Evolutionary conservation across 2,888 invertebrate genomes (phyloP).

Genomic region (Drosophila paramelanica): DNA sequence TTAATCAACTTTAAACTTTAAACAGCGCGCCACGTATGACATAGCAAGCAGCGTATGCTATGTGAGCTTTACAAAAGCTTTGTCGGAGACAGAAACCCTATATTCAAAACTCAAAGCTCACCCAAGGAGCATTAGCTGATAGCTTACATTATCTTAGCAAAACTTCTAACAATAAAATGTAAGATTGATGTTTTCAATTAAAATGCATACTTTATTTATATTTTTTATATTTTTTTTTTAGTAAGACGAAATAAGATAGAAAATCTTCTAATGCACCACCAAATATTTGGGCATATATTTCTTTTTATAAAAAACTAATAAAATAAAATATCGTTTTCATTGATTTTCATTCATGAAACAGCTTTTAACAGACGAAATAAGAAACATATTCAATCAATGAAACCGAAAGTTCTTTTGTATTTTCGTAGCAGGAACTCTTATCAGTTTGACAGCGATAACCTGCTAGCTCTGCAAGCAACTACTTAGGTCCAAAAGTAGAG

Average conservation of each 20-base stretch:
- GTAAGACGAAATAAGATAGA: too few relatives aligned
- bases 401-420: slow-evolving; percentile 64
- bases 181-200: too few relatives aligned
- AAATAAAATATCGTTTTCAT: neutral
- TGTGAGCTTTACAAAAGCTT: neutral
- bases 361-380: neutral
- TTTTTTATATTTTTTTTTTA: too few relatives aligned
- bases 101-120: neutral
- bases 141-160: neutral
- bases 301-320: neutral
- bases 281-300: too few relatives aligned
- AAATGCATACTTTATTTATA: too few relatives aligned
- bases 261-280: too few relatives aligned
- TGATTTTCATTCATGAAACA: slow-evolving; percentile 2
- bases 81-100: slow-evolving; percentile 20
- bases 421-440: slow-evolving; percentile 77
- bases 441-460: slow-evolving; percentile 79
- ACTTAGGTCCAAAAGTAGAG: slow-evolving; percentile 55
- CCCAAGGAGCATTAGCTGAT: neutral
- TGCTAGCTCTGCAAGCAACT: slow-evolving; percentile 54
- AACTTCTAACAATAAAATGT: neutral
- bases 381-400: slow-evolving; percentile 52
- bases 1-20: neutral
- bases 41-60: slow-evolving; percentile 28
- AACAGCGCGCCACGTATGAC: neutral